Evolutionary conservation across 2,888 invertebrate genomes (phyloP).

Genomic region (Orchesellides sinensis): DNA sequence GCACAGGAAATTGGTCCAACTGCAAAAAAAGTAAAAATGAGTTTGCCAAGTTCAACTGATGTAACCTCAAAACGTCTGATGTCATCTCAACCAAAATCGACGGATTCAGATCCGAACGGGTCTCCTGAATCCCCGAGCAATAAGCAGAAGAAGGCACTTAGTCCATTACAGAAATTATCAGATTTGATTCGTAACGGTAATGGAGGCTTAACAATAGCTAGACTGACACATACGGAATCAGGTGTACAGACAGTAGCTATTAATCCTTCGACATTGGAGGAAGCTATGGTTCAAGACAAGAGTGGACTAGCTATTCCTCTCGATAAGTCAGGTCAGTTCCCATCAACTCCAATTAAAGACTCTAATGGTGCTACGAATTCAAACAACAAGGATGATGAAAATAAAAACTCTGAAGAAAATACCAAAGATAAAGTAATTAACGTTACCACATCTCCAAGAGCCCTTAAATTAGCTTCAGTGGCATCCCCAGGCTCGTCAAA

Average conservation of each 20-base stretch:
- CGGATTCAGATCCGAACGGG: background rate
- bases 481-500: conserved; percentile 23
- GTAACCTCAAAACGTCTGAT: conserved; percentile 29
- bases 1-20: conserved; percentile 1
- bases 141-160: conserved; percentile 25
- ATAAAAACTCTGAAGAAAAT: conserved; percentile 13
- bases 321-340: conserved; percentile 29
- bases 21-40: conserved; percentile 54
- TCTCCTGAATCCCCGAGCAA: background rate
- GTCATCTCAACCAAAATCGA: conserved; percentile 14
- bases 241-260: conserved; percentile 16
- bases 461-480: conserved; percentile 47
- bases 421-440: conserved; percentile 49
- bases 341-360: conserved; percentile 31
- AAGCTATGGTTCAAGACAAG: background rate
- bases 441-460: conserved; percentile 51
- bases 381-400: background rate
- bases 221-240: conserved; percentile 20
- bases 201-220: conserved; percentile 40
- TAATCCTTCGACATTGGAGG: conserved; percentile 17
- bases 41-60: conserved; percentile 53
- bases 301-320: background rate
- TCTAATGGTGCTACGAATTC: conserved; percentile 40
- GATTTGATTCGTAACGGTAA: conserved; percentile 36
- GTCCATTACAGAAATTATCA: conserved; percentile 44